Base-by-base conservation (phyloP, 2,888 invertebrate genomes). In the Drosophila villosipedis region DNA sequence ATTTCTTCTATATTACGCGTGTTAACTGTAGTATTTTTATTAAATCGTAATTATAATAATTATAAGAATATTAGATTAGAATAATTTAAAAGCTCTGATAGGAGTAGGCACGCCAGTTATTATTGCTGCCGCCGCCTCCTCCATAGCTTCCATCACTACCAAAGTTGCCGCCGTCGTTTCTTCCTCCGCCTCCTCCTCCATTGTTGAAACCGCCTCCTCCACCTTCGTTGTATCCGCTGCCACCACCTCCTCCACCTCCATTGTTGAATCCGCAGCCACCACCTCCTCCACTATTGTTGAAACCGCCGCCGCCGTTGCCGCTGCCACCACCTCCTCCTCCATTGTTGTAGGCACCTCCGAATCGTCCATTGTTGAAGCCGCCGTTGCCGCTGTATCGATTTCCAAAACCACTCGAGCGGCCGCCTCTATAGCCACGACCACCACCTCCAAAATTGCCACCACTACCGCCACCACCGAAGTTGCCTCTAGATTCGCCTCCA, bases 261-360 rank as follows among this genome's bases (percentile, higher is more conserved):
- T 16, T 41, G n/a, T n/a, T 50, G 16, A 41, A 43, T n/a, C 22
- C n/a, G 22, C 60, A 69, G 12, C 49, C 52, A 22, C 63, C 69
- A 68, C 47, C 7, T 68, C 65, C 64, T 12, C 49, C 55, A n/a
- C 4, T 22, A 43, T 14, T 43, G 12, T 55, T 49, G 7, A 37
- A 61, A 41, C 53, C 59, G 37, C 25, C 54, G 33, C 22, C 37
- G 19, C 30, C 30, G 30, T 9, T 25, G 4, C n/a, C 53, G n/a
- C 9, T 14, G 28, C 31, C 28, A 10, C 28, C 49, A 0, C 16
- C 19, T 5, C 41, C 67, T 16, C 55, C 53, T n/a, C 35, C 54
- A 50, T 39, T 60, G 31, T 49, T 50, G 25, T 37, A 62, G 10
- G 5, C 41, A 58, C 41, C 30, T 12, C 55, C 50, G 6, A 22